These are phyloP conservation scores for Seriola dumerili DNA, from an alignment of 2,113 vertebrate genomes.

Conservation along the genomic window DNA sequence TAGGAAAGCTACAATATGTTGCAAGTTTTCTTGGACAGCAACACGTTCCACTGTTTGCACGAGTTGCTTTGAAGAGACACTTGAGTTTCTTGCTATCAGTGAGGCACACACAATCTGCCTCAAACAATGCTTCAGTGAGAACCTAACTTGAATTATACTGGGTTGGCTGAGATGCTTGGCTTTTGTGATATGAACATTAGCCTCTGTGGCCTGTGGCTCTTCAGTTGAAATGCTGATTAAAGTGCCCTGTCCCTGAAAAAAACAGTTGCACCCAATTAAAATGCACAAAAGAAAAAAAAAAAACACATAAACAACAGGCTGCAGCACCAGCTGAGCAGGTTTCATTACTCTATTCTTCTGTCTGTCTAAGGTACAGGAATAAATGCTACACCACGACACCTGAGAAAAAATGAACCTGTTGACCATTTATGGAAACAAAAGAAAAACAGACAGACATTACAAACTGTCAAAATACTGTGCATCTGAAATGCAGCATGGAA, in stretches of 20 bases:
- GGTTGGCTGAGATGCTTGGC: conserved; percentile 38
- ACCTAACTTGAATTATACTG: conserved; percentile 22
- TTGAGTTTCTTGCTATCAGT: conserved; percentile 21
- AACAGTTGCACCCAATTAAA: conserved; percentile 62
- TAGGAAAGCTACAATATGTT: neutral
- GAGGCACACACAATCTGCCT: conserved; percentile 15
- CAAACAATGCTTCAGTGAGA: conserved; percentile 30
- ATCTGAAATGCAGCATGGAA: conserved; percentile 26
- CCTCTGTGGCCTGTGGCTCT: conserved; percentile 50
- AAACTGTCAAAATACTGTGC: neutral
- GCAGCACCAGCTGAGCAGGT: conserved; percentile 8
- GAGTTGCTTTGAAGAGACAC: conserved; percentile 6
- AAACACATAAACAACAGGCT: conserved; percentile 15
- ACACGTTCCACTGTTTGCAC: conserved; percentile 5
- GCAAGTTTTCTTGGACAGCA: neutral
- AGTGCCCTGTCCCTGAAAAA: conserved; percentile 52
- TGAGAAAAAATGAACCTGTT: neutral
- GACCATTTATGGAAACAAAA: conserved; percentile 21
- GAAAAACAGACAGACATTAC: neutral
- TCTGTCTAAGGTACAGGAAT: neutral
- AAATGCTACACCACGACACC: conserved; percentile 13
- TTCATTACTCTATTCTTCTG: conserved; percentile 26
- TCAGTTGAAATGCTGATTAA: conserved; percentile 56
- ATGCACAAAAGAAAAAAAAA: neutral
- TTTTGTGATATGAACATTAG: conserved; percentile 45